Percentiles rank a stretch among this genome's conserved stretches.
phyloP scores from a whole-genome alignment of 2,113 vertebrate species.

The Microtus ochrogaster region DNA sequence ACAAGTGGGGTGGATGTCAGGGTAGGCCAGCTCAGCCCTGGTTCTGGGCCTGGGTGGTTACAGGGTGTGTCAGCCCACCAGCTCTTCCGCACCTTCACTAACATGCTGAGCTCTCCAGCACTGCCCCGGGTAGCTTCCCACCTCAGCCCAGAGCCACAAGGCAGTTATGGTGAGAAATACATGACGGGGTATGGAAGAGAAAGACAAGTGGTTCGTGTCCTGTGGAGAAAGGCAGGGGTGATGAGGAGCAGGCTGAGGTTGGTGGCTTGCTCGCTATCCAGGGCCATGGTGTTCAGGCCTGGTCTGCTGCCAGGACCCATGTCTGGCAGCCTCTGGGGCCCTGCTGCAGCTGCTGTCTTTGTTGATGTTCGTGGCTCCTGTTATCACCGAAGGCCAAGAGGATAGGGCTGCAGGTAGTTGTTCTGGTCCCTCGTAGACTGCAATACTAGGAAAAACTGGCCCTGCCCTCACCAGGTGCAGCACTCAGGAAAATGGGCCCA shows the following conservation, averaged over 20 bases:
- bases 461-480: neutral
- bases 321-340: too few relatives aligned
- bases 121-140: neutral
- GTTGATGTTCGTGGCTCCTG: too few relatives aligned
- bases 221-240: neutral
- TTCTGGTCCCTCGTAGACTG: neutral
- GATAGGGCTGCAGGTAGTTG: neutral
- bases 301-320: neutral
- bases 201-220: neutral
- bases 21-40: neutral
- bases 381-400: neutral
- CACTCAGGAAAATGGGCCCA: too few relatives aligned
- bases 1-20: neutral
- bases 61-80: neutral
- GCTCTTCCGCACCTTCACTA: neutral
- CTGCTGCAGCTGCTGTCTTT: too few relatives aligned
- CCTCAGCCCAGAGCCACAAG: neutral
- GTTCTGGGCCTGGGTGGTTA: neutral
- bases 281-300: neutral
- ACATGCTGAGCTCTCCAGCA: neutral
- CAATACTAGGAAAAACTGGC: neutral
- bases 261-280: neutral
- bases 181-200: too few relatives aligned
- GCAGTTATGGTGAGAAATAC: neutral
- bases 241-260: neutral